Evolutionary conservation across 2,888 invertebrate species (phyloP), one percentile per base, ranked within the genome.

Genomic region (Clostera curtula): DNA sequence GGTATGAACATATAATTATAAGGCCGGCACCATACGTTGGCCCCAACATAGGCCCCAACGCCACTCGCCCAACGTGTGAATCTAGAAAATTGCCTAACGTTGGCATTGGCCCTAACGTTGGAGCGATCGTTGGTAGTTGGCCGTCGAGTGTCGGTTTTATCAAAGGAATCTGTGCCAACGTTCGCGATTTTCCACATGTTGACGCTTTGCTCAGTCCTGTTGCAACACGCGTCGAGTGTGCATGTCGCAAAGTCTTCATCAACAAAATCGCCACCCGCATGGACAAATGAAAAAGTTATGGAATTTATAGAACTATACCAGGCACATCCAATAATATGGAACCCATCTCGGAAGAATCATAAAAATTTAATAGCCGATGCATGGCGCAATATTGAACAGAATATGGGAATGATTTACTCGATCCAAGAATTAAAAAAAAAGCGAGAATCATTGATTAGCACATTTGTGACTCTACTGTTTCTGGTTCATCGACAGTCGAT

Each of bases 351-450:
- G 22, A 34, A 32, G 29, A 21, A 29, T 34, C 29, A 40, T 35
- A 37, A 33, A 37, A 40, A 29, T n/a, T n/a, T n/a, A n/a, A 3
- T 32, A 31, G 36, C 36, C 26, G 40, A 40, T 34, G 36, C 29
- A 29, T 40, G 40, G 36, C 25, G 30, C 24, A n/a, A n/a, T n/a
- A n/a, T n/a, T n/a, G n/a, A n/a, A n/a, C n/a, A n/a, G n/a, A n/a
- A n/a, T n/a, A n/a, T n/a, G n/a, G n/a, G n/a, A n/a, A n/a, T n/a
- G n/a, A n/a, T n/a, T n/a, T n/a, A n/a, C n/a, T n/a, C n/a, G n/a
- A n/a, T n/a, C n/a, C n/a, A n/a, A n/a, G n/a, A n/a, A n/a, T n/a
- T n/a, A n/a, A n/a, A n/a, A n/a, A n/a, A n/a, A n/a, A n/a, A n/a
- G n/a, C n/a, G n/a, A n/a, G n/a, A n/a, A n/a, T n/a, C n/a, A n/a